These are phyloP conservation scores for Sepioteuthis lessoniana DNA, from an alignment of 2,888 invertebrate genomes.

Conservation along the genomic window DNA sequence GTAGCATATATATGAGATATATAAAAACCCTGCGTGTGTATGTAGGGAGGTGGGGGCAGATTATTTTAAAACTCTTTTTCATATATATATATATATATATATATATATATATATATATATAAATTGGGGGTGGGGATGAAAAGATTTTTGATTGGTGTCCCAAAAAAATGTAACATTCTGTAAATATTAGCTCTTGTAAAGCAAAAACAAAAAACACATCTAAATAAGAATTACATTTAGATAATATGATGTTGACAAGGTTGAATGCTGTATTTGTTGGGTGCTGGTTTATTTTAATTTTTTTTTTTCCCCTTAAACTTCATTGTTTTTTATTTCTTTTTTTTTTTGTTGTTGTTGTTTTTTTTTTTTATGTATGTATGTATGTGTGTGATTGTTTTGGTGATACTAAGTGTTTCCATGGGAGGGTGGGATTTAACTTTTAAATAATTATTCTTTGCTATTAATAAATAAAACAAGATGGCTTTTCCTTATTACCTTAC, in stretches of 20 bases:
- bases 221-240: slow-evolving; percentile 6
- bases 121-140: neutral
- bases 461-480: slow-evolving; percentile 16
- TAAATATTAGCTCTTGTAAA: neutral
- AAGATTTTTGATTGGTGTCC: neutral
- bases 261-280: neutral
- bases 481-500: neutral
- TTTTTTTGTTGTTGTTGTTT: neutral
- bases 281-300: neutral
- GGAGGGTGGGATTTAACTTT: neutral
- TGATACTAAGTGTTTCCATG: neutral
- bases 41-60: too few species aligned
- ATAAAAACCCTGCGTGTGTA: neutral
- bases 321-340: neutral
- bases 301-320: neutral
- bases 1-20: slow-evolving; percentile 33
- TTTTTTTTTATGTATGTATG: neutral
- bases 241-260: neutral
- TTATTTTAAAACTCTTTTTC: neutral
- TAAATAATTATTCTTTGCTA: neutral
- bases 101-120: neutral
- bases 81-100: too few species aligned
- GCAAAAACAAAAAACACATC: neutral
- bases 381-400: neutral
- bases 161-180: neutral